Evolutionary conservation across 1,140 invertebrate genomes (phyloP).

Genomic region (Bradynema listronoti): DNA sequence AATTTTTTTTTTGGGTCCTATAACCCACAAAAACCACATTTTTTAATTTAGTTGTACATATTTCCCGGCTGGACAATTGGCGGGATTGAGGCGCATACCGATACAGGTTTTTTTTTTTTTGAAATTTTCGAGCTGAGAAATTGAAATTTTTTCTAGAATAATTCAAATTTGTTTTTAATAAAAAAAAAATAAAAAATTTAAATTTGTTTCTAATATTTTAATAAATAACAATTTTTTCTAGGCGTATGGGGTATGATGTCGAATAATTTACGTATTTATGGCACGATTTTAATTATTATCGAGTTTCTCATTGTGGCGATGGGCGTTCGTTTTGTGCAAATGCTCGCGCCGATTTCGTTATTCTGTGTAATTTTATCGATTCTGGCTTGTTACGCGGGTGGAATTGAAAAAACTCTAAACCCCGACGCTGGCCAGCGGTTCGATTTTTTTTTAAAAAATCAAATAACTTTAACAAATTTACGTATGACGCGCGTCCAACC

Average conservation of each 20-base stretch:
- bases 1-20: no score
- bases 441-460: slow-evolving; percentile 5
- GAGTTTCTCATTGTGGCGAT: slow-evolving; percentile 62
- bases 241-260: slow-evolving; percentile 55
- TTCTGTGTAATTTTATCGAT: slow-evolving; percentile 62
- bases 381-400: slow-evolving; percentile 62
- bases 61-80: slow-evolving; percentile 60
- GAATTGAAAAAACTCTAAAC: slow-evolving; percentile 51
- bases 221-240: slow-evolving; percentile 22
- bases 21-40: no score
- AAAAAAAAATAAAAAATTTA: no score
- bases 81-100: slow-evolving; percentile 57
- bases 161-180: no score
- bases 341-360: slow-evolving; percentile 62
- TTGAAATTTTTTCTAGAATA: no score
- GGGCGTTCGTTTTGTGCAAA: slow-evolving; percentile 62
- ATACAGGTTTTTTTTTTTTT: slow-evolving; percentile 40
- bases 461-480: background rate
- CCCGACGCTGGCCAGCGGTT: slow-evolving; percentile 50
- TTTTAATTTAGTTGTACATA: slow-evolving; percentile 61
- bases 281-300: slow-evolving; percentile 60
- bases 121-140: no score
- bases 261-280: slow-evolving; percentile 62
- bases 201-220: no score
- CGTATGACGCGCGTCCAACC: no score